Base-by-base conservation (phyloP, 2,888 invertebrate genomes). In the Scaptomyza tumidula region DNA sequence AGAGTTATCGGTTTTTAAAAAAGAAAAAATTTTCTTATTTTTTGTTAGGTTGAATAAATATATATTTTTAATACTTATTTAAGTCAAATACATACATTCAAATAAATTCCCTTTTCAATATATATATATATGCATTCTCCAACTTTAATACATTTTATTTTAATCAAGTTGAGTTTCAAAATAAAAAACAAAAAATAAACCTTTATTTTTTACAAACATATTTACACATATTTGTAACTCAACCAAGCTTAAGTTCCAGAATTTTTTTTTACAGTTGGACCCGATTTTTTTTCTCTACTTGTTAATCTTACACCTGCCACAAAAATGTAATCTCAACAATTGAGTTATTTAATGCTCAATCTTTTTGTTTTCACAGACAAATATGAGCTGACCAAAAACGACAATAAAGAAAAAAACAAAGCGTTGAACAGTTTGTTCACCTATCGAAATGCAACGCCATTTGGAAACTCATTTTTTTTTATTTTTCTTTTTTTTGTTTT, bases 401-500 rank as follows among this genome's bases (percentile, higher is more conserved):
- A 33, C 10, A n/a, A 33, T 19, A n/a, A 33, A 9, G 0, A 33
- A 16, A 49, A 33, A 13, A 14, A 39, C 14, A 50, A n/a, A 33
- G 29, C 14, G 29, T 39, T 58, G 50, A 37, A 48, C 41, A 69
- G 75, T 82, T 80, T 80, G 65, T 80, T 80, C 58, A 86, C 76
- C 83, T 60, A 71, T 46, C 41, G 61, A 79, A 79, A 75, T 66
- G 52, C 65, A 54, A 58, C 63, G 58, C 62, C 67, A 85, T 78
- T 80, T 82, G 70, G 50, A 73, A 71, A 83, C 61, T 65, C 41
- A 58, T 56, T 43, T 41, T 19, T 10, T 33, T 66, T 31, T 31
- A 7, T 7, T 49, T 24, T 37, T 44, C 33, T 61, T 19, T 19
- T 52, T 13, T 35, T 37, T 43, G 50, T 62, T 59, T 61, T 73